Evolutionary conservation across 1,140 invertebrate genomes (phyloP).

Genomic region (Temnothorax longispinosus): DNA sequence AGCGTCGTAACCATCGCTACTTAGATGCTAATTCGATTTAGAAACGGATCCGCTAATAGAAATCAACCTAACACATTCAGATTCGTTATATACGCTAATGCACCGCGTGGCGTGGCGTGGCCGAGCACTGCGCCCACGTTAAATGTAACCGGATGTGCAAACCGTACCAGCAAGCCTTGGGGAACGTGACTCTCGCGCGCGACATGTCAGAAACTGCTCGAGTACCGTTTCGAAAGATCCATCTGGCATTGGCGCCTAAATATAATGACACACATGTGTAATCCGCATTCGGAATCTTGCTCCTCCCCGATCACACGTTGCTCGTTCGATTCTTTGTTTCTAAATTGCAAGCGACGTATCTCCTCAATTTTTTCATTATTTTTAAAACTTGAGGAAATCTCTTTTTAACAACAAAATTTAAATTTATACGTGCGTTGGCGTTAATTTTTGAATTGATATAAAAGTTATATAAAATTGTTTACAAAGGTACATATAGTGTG

Average conservation of each 20-base stretch:
- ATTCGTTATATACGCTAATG: conserved; percentile 63
- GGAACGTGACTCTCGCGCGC: conserved; percentile 70
- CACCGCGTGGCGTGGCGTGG: conserved; percentile 41
- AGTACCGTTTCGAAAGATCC: conserved; percentile 55
- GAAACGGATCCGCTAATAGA: conserved; percentile 53
- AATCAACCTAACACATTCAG: conserved; percentile 50
- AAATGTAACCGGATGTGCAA: conserved; percentile 70
- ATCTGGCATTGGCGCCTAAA: conserved; percentile 17
- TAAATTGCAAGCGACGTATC: background rate
- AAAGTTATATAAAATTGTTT: background rate
- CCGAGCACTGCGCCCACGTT: conserved; percentile 66
- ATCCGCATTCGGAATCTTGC: background rate
- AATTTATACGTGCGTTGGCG: background rate
- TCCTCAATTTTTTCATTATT: background rate
- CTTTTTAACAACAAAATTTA: background rate
- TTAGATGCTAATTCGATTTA: conserved; percentile 53
- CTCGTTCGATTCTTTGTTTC: background rate
- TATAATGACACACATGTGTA: conserved; percentile 8
- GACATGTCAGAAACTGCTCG: conserved; percentile 66
- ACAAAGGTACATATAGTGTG: background rate
- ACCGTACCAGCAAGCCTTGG: conserved; percentile 61
- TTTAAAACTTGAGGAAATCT: background rate
- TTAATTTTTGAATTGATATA: background rate
- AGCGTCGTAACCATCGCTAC: conserved; percentile 32
- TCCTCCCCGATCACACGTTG: no score